A percentile compares a stretch with the other conserved stretches of the same genome.
These are phyloP conservation scores for Bombus impatiens DNA, from an alignment of 1,140 invertebrate genomes.

Conservation along the genomic window DNA sequence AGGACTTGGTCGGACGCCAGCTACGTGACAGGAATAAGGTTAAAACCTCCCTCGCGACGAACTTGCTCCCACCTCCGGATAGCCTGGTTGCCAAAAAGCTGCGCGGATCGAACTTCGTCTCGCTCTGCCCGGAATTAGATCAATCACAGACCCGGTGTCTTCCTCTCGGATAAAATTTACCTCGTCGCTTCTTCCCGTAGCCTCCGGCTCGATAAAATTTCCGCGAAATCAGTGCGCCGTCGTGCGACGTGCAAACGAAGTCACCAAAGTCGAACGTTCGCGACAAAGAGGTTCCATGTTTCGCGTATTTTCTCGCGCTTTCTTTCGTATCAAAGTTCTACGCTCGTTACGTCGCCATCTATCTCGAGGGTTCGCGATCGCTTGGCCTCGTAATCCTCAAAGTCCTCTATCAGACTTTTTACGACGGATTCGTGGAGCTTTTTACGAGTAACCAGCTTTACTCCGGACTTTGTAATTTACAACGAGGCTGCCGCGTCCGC, in stretches of 20 bases:
- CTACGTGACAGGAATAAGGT: constrained; percentile 65
- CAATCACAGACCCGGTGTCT: background rate
- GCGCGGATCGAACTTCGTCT: background rate
- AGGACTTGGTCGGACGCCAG: constrained; percentile 54
- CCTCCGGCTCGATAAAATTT: background rate
- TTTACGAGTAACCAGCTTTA: too few relatives aligned
- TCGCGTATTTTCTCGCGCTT: background rate
- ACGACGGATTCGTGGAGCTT: too few relatives aligned
- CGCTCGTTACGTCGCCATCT: background rate
- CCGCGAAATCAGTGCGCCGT: background rate
- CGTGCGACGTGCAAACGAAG: too few relatives aligned
- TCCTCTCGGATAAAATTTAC: background rate
- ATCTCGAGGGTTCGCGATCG: too few relatives aligned
- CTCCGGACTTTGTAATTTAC: background rate
- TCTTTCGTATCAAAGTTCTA: background rate
- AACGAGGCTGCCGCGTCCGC: too few relatives aligned
- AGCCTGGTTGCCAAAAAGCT: constrained; percentile 45
- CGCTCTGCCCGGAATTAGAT: background rate
- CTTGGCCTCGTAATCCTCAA: background rate
- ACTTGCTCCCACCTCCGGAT: background rate
- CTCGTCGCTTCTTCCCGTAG: too few relatives aligned
- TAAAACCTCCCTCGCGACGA: constrained; percentile 37
- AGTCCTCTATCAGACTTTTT: too few relatives aligned
- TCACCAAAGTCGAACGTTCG: background rate
- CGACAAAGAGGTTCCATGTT: too few relatives aligned